A percentile compares a stretch with the other conserved stretches of the same genome.
These are phyloP conservation scores for Potamilus streckersoni DNA, from an alignment of 1,140 invertebrate species.

Conservation along the genomic window DNA sequence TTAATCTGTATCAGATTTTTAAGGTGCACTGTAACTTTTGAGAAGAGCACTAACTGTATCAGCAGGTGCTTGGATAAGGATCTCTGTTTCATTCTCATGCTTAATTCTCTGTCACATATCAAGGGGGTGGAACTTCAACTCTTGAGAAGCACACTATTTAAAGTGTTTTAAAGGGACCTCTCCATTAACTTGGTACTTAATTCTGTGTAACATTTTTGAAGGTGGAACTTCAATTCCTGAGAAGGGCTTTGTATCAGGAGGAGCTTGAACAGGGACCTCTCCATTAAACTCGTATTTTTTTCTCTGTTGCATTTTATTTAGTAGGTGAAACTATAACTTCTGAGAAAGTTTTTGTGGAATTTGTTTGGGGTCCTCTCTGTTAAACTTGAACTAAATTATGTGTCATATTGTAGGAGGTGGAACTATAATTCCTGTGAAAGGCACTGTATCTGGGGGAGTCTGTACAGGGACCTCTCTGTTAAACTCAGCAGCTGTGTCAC, in stretches of 20 bases:
- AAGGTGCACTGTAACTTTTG: background rate
- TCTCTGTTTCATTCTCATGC: no score
- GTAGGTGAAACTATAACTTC: slow-evolving; percentile 3
- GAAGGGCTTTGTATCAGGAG: slow-evolving; percentile 9
- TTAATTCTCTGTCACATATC: no score
- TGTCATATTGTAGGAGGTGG: slow-evolving; percentile 15
- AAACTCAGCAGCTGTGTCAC: slow-evolving; percentile 4
- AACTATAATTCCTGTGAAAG: slow-evolving; percentile 25
- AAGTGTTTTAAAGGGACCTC: background rate
- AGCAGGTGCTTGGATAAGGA: no score
- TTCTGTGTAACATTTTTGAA: no score
- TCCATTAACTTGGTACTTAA: no score
- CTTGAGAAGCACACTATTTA: background rate
- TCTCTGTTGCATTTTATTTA: background rate
- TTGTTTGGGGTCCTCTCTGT: no score
- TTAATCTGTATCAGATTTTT: background rate
- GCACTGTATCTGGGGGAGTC: slow-evolving; percentile 20
- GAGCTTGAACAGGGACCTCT: slow-evolving; percentile 8
- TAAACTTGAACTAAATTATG: no score
- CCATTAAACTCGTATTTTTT: background rate
- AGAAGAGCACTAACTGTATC: no score
- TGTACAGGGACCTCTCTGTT: slow-evolving; percentile 7
- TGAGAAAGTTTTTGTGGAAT: no score
- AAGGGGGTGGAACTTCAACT: no score
- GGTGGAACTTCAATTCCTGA: no score